Conservation (phyloP, 2,113 vertebrate genomes). For the Limnothrissa miodon region DNA sequence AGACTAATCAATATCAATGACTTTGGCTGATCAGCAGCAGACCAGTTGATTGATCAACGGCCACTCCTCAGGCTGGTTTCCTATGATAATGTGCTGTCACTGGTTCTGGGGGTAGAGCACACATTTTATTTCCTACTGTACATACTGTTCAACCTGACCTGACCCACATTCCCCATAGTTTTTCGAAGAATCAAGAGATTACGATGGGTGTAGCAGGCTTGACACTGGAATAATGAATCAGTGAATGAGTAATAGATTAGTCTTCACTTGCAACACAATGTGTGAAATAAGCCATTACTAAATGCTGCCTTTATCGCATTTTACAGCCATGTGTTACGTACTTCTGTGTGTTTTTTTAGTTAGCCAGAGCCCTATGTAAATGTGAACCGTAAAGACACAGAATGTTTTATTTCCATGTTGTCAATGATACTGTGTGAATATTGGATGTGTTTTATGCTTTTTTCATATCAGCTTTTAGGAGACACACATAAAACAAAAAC, state of each 20-base stretch:
- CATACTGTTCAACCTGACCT: neutral
- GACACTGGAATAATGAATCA: neutral
- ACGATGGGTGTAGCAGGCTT: neutral
- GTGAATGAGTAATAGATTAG: too few species aligned
- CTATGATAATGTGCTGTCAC: neutral
- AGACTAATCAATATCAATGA: neutral
- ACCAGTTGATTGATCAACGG: neutral
- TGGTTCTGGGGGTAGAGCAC: neutral
- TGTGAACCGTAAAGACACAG: neutral
- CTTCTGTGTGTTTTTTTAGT: too few species aligned
- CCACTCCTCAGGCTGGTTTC: neutral
- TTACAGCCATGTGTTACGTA: too few species aligned
- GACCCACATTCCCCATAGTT: neutral
- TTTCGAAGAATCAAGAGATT: neutral
- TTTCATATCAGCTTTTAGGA: neutral
- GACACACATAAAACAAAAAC: neutral
- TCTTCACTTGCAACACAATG: neutral
- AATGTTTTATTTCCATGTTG: neutral
- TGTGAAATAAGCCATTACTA: too few species aligned
- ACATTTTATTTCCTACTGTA: neutral
- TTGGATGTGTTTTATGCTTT: neutral
- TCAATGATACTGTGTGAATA: neutral
- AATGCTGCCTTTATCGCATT: too few species aligned
- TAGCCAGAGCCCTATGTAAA: too few species aligned
- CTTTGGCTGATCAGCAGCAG: neutral